Conservation (phyloP, 2,113 vertebrate genomes). For the Pteronura brasiliensis region DNA sequence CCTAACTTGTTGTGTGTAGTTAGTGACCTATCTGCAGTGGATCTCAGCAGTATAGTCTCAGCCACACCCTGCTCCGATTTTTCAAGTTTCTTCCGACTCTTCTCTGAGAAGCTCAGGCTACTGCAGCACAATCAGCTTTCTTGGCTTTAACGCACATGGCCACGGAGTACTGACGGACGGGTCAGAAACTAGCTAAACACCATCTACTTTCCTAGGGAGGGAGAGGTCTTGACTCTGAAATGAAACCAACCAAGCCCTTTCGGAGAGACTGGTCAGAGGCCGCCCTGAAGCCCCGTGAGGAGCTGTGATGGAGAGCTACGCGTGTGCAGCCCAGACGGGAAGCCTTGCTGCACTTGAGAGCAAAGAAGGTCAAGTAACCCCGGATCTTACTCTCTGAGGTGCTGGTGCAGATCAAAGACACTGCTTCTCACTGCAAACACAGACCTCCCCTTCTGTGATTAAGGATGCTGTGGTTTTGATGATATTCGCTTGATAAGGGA, state of each 20-base stretch:
- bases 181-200: conserved; percentile 6
- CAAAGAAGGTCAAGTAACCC: conserved; percentile 38
- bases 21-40: conserved; percentile 67
- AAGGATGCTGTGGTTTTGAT: conserved; percentile 77
- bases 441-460: conserved; percentile 52
- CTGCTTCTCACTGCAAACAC: conserved; percentile 57
- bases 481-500: conserved; percentile 71
- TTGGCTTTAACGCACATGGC: not conserved
- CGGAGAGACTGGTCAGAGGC: not conserved
- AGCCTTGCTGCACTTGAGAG: conserved; percentile 1
- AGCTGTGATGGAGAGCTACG: not conserved
- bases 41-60: conserved; percentile 61
- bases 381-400: not conserved
- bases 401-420: conserved; percentile 59
- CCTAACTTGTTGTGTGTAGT: conserved; percentile 79
- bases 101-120: conserved; percentile 33
- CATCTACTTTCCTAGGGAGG: not conserved
- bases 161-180: not conserved
- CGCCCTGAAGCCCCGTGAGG: not conserved
- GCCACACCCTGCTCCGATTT: conserved; percentile 54
- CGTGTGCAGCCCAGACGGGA: not conserved
- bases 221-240: not conserved
- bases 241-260: not conserved
- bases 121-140: conserved; percentile 2
- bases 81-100: conserved; percentile 53